Evolutionary conservation across 2,113 vertebrate species (phyloP).

Genomic region (Dipodomys ordii): DNA sequence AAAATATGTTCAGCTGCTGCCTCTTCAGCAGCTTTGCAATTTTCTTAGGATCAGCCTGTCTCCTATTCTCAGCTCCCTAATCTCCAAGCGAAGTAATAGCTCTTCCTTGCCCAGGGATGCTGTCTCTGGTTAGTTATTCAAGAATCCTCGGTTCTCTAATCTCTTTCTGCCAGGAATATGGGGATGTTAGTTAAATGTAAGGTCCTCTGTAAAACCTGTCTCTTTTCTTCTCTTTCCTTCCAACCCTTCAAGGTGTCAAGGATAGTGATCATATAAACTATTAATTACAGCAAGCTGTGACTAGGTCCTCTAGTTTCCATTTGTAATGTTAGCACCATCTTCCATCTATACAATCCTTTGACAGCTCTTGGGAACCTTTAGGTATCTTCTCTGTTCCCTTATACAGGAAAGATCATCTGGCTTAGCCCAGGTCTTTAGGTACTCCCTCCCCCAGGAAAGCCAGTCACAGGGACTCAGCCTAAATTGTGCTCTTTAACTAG

Average conservation of each 20-base stretch:
- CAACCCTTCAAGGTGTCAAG: neutral
- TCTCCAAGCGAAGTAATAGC: conserved; percentile 78
- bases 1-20: conserved; percentile 81
- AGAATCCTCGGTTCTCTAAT: conserved; percentile 4
- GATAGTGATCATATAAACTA: neutral
- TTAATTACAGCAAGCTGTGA: neutral
- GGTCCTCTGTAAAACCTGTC: neutral
- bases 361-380: too few relatives aligned
- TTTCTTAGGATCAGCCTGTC: conserved; percentile 74
- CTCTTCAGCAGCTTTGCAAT: conserved; percentile 85
- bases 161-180: conserved; percentile 42
- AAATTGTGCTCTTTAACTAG: neutral
- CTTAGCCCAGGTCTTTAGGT: neutral
- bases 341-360: neutral
- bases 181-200: conserved; percentile 38
- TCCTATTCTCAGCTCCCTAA: conserved; percentile 68
- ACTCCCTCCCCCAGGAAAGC: neutral
- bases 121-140: conserved; percentile 71
- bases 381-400: neutral
- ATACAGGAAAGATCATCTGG: neutral
- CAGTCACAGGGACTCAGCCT: neutral
- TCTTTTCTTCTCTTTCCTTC: conserved; percentile 13
- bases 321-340: neutral
- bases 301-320: neutral
- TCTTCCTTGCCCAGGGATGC: conserved; percentile 54